Conservation (phyloP, 1,140 invertebrate genomes). For the Ostrea edulis region DNA sequence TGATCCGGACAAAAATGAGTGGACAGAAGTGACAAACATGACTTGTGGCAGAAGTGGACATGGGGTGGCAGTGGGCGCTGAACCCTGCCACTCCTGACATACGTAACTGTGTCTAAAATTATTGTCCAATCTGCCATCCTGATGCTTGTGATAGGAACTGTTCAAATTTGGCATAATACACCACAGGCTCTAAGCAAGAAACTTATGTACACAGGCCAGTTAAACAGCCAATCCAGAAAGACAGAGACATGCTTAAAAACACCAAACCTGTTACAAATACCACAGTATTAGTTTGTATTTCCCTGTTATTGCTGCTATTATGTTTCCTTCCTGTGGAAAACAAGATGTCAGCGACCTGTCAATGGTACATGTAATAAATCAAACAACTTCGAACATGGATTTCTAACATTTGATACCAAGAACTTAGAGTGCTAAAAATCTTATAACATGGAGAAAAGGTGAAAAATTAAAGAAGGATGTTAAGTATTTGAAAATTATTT, state of each 20-base stretch:
- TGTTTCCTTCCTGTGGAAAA: background rate
- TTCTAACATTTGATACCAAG: too few species aligned
- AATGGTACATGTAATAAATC: background rate
- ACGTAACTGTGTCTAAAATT: background rate
- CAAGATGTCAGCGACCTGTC: background rate
- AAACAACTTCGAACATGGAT: background rate
- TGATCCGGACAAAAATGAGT: constrained; percentile 87
- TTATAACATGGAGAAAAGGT: background rate
- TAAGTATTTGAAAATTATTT: background rate
- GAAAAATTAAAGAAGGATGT: background rate
- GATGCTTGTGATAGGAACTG: background rate
- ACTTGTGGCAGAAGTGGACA: constrained; percentile 93
- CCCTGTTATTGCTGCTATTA: background rate
- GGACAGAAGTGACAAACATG: constrained; percentile 88
- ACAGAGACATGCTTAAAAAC: background rate
- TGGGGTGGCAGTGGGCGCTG: constrained; percentile 89
- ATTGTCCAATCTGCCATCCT: constrained; percentile 27
- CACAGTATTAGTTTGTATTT: constrained; percentile 4
- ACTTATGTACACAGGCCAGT: background rate
- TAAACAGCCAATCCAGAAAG: background rate
- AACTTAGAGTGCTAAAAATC: too few species aligned
- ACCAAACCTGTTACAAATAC: background rate
- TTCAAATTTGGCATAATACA: constrained; percentile 9
- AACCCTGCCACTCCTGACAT: constrained; percentile 65
- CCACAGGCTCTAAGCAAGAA: background rate